Percentiles rank a stretch among this genome's conserved stretches.
These are phyloP conservation scores for Macrotrachela quadricornifera DNA, from an alignment of 1,140 invertebrate genomes.

Conservation along the genomic window DNA sequence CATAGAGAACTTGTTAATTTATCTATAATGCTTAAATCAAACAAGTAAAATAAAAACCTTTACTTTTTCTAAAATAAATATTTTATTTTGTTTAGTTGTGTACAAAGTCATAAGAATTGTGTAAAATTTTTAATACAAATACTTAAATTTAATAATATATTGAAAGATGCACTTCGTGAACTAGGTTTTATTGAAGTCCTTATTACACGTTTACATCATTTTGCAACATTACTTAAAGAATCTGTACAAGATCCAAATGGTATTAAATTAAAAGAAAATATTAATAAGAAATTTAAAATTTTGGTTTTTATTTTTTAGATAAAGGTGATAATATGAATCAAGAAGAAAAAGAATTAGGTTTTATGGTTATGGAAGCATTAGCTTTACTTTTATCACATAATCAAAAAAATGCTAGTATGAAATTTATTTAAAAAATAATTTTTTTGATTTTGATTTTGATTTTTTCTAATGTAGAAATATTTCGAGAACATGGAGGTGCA, in stretches of 20 bases:
- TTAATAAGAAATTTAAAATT: not conserved
- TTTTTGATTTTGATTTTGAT: not conserved
- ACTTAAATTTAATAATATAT: conserved; percentile 58
- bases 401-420: conserved; percentile 49
- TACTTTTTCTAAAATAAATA: no score
- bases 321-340: conserved; percentile 18
- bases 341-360: conserved; percentile 43
- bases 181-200: conserved; percentile 90
- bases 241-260: conserved; percentile 29
- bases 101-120: conserved; percentile 55
- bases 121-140: conserved; percentile 69
- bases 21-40: conserved; percentile 28
- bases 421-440: not conserved
- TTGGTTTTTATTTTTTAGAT: not conserved
- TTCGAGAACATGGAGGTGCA: conserved; percentile 70
- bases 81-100: conserved; percentile 16
- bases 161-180: conserved; percentile 92
- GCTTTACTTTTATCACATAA: conserved; percentile 55
- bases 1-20: conserved; percentile 93
- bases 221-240: conserved; percentile 53
- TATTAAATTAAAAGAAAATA: not conserved
- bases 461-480: conserved; percentile 37
- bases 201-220: conserved; percentile 68
- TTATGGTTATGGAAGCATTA: conserved; percentile 61
- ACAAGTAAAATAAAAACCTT: no score